Evolutionary conservation across 2,888 invertebrate species (phyloP), one percentile per base, ranked within the genome.

Genomic region (Drosophila nr. fundita): DNA sequence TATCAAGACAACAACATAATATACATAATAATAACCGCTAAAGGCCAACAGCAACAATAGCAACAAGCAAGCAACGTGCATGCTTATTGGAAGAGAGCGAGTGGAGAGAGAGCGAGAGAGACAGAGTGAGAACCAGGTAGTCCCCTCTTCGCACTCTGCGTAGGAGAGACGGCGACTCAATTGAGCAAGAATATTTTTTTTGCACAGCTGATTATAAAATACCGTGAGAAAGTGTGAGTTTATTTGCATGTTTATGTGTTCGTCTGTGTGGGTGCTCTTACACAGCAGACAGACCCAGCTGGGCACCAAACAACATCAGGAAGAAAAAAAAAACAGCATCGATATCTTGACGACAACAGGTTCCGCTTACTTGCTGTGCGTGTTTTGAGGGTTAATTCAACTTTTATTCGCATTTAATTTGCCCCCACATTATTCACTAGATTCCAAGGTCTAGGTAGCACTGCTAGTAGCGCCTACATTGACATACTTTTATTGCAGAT

Each of bases 271-370:
- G 3, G 38, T 62, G 62, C 58, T 50, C 50, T 53, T 55, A 55
- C 72, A 65, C 60, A 63, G 53, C 30, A 54, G 48, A 11, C 29
- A 8, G 27, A 27, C 36, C 18, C 54, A 63, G 63, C 42, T 54
- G 34, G 30, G 38, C 27, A 27, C 34, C 30, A 38, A 73, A 42
- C 58, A 40, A 49, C 30, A 58, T 24, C 4, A 45, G 45, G 7
- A 4, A 42, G 5, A 42, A 45, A 13, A 13, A 21, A 7, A 18
- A 13, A 45, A 8, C 2, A 45, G 30, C 32, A 53, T 13, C 34
- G 36, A 36, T 48, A 32, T 30, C 21, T 36, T 45, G n/a, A 65
- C 48, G 38, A 75, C 83, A 86, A 82, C 87, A 87, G 83, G 84
- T 87, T 77, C 61, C 66, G 59, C 45, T 50, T 60, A 49, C 60